Base-by-base conservation (phyloP, 1,140 invertebrate species). In the Drosophila simulans region DNA sequence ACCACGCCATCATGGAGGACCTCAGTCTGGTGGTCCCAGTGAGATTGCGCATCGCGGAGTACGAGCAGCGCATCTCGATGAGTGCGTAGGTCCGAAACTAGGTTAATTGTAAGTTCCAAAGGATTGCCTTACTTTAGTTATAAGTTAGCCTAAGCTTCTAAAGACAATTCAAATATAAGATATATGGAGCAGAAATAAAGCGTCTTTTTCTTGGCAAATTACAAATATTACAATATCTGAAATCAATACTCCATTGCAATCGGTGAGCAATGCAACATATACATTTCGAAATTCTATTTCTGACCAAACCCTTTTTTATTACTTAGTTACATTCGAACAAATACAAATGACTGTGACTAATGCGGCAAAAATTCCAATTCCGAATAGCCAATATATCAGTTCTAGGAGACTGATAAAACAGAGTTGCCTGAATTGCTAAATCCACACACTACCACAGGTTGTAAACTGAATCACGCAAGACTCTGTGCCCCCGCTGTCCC, bases 31-130 rank as follows among this genome's bases (percentile, higher is more conserved):
- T 91, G 22, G 81, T 91, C 34, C 89, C 89, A 5, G 89, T 91
- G 15, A 62, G 80, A 56, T 53, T 91, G 52, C 89, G 89, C 55
- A 85, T 91, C 53, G 89, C 89, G 27, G 89, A 91, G 56, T 91
- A 91, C 74, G 89, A 91, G 56, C 69, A 89, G 27, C 89, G 89
- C 57, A 91, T 91, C 55, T 91, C 84, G 20, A 88, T 91, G 83
- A 78, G 77, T 46, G 77, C 72, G 22, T 84, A 27, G 54, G 40
- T 20, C 10, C 27, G 40, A 5, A 40, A 63, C 27, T 17, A 15
- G 11, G 31, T 15, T 49, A 69, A 69, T 34, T 80, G 34, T 49
- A 43, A 31, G 53, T 76, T 66, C 83, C 82, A 69, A 78, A 88
- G 78, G 83, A 86, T 66, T 71, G n/a, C 7, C 48, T 25, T 56